A percentile compares a stretch with the other conserved stretches of the same genome.
Evolutionary conservation across 2,797 vertebrate species (phyloP).

Genomic region (Fistularia tabacaria): DNA sequence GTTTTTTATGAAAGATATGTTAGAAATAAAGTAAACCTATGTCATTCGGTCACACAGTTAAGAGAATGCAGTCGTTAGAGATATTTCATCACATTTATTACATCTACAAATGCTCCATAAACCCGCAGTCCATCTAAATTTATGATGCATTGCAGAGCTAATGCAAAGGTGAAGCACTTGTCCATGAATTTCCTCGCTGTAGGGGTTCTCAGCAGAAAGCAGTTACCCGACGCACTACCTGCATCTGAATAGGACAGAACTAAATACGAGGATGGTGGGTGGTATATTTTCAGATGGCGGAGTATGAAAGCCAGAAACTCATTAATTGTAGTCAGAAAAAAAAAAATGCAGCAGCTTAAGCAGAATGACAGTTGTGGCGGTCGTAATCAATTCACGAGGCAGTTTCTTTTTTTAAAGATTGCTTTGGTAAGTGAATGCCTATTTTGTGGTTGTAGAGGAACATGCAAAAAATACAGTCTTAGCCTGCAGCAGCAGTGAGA

Average conservation of each 20-base stretch:
- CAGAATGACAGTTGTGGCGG: background rate
- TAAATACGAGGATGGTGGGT: background rate
- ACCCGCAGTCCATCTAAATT: no score
- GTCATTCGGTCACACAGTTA: no score
- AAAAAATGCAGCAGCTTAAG: background rate
- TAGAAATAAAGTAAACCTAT: no score
- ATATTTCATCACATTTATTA: no score
- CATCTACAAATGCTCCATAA: no score
- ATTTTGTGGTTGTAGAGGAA: no score
- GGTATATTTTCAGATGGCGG: conserved; percentile 3
- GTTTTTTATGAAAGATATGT: no score
- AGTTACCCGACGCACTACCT: background rate
- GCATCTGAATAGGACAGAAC: background rate
- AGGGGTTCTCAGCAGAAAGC: background rate
- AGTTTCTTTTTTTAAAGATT: background rate
- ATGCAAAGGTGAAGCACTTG: background rate
- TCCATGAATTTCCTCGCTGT: background rate
- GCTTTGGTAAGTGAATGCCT: no score
- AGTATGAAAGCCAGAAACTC: conserved; percentile 4
- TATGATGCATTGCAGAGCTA: background rate
- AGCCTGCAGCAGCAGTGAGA: background rate
- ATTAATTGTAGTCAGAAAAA: conserved; percentile 1
- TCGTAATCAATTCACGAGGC: background rate
- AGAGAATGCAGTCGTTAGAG: no score
- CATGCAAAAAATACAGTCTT: no score